These are phyloP conservation scores for Gavialis gangeticus DNA, from an alignment of 2,113 vertebrate genomes.

Conservation along the genomic window DNA sequence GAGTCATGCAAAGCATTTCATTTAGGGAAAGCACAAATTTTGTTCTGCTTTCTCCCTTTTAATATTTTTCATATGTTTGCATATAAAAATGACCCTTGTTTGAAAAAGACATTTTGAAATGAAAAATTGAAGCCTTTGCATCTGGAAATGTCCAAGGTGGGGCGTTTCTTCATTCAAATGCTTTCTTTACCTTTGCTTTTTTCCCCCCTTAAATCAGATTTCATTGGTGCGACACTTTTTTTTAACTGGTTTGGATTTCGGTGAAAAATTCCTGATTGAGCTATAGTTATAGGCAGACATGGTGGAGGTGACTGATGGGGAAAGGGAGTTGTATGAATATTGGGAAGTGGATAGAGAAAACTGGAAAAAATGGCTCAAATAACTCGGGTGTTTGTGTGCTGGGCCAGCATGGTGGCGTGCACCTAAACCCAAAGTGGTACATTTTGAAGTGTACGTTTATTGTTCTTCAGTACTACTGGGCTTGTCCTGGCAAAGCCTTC, in stretches of 20 bases:
- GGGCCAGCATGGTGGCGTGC: background rate
- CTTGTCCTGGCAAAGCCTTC: background rate
- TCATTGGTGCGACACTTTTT: background rate
- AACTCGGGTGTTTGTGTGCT: background rate
- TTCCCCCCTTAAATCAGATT: background rate
- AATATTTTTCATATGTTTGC: background rate
- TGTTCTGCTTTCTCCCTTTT: background rate
- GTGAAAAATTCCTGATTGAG: background rate
- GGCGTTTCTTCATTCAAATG: background rate
- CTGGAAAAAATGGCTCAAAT: background rate
- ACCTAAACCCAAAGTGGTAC: background rate
- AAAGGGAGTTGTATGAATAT: background rate
- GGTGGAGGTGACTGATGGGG: background rate
- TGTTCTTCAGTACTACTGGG: background rate
- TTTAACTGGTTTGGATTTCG: background rate
- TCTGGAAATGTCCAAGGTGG: background rate
- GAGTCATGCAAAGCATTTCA: background rate
- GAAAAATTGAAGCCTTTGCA: background rate
- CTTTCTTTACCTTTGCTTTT: background rate
- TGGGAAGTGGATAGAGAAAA: background rate
- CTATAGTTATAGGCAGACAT: background rate
- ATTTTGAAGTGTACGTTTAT: background rate
- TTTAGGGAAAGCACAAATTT: background rate
- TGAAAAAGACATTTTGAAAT: background rate
- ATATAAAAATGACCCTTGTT: background rate